A percentile compares a stretch with the other conserved stretches of the same genome.
Evolutionary conservation across 1,140 invertebrate genomes (phyloP).

Genomic region (Pogonus chalceus): DNA sequence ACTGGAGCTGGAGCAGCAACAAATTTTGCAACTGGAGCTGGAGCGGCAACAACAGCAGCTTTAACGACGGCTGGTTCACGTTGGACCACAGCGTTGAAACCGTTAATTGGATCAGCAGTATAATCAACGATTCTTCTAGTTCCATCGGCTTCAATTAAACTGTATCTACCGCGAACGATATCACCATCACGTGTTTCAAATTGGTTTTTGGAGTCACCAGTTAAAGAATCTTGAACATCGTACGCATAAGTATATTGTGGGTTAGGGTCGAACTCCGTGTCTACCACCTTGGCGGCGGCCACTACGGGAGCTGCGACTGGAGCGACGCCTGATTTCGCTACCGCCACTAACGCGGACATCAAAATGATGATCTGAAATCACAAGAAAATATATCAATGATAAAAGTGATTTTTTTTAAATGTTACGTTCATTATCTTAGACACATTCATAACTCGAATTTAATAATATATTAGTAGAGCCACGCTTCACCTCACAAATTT

Average conservation of each 20-base stretch:
- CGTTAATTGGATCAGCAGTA: constrained; percentile 46
- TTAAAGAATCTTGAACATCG: constrained; percentile 46
- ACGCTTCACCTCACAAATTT: too few species aligned
- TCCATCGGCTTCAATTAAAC: constrained; percentile 46
- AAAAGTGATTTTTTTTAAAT: too few species aligned
- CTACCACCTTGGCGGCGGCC: constrained; percentile 33
- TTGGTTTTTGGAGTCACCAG: constrained; percentile 51
- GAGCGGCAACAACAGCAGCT: constrained; percentile 21
- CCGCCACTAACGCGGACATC: not conserved
- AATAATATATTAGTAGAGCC: too few species aligned
- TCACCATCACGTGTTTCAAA: constrained; percentile 50
- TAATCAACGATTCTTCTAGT: constrained; percentile 45
- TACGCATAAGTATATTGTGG: constrained; percentile 48
- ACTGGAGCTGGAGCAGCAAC: not conserved
- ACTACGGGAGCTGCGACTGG: constrained; percentile 31
- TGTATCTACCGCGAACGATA: constrained; percentile 47
- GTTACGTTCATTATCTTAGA: too few species aligned
- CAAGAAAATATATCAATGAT: not conserved
- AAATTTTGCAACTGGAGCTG: constrained; percentile 3
- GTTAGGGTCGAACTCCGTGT: constrained; percentile 43
- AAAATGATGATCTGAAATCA: constrained; percentile 1
- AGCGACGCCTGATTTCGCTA: constrained; percentile 30
- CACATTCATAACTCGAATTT: too few species aligned
- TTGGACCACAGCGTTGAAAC: constrained; percentile 49
- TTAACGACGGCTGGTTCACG: constrained; percentile 28